These are phyloP conservation scores for Xanthostigma xanthostigma DNA, from an alignment of 2,888 invertebrate genomes.

Conservation along the genomic window DNA sequence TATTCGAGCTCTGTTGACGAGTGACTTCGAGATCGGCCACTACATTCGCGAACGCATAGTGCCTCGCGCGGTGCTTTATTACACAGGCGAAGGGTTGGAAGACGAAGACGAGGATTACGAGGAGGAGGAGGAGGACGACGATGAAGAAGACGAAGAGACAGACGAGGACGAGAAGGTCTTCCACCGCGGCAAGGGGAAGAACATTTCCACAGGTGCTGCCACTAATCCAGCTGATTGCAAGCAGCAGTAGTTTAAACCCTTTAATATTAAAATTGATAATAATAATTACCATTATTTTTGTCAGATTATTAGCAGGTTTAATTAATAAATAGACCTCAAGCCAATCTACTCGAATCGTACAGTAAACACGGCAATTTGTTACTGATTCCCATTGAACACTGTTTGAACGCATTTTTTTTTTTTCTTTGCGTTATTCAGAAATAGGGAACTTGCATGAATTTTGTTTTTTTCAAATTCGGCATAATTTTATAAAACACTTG, in stretches of 20 bases:
- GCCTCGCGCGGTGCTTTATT: conserved; percentile 93
- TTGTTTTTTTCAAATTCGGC: no score
- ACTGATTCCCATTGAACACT: no score
- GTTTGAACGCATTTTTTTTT: no score
- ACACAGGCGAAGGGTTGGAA: conserved; percentile 66
- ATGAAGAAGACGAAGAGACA: neutral
- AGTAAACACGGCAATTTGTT: no score
- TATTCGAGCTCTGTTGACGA: conserved; percentile 67
- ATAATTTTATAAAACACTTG: no score
- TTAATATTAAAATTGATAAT: neutral
- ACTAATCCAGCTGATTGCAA: conserved; percentile 4
- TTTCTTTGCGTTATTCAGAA: no score
- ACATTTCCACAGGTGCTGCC: neutral
- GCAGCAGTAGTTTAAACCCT: conserved; percentile 1
- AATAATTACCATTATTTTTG: no score
- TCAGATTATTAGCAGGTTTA: no score
- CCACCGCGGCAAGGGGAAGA: neutral
- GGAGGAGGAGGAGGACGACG: conserved; percentile 7
- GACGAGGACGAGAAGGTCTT: conserved; percentile 3
- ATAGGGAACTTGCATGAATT: no score
- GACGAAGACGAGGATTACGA: conserved; percentile 5
- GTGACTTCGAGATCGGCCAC: conserved; percentile 98
- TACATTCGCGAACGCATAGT: conserved; percentile 92
- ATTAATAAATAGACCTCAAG: no score
- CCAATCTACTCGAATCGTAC: no score